phyloP scores from a whole-genome alignment of 1,140 invertebrate genomes.

The Temnothorax curvispinosus region DNA sequence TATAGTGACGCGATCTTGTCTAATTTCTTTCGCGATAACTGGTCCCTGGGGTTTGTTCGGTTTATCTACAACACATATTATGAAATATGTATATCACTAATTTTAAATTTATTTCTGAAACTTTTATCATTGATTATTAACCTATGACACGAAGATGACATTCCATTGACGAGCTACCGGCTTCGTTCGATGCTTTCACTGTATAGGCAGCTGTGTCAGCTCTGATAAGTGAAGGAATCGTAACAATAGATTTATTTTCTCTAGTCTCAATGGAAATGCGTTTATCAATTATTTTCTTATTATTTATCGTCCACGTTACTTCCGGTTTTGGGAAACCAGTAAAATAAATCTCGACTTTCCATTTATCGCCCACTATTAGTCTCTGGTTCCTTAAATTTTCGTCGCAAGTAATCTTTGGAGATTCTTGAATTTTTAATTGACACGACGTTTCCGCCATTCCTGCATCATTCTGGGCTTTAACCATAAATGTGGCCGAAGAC shows the following conservation, averaged over 20 bases:
- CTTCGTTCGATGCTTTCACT: conserved; percentile 89
- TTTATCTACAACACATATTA: conserved; percentile 87
- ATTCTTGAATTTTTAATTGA: conserved; percentile 88
- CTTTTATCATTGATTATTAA: conserved; percentile 79
- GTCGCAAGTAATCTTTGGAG: conserved; percentile 88
- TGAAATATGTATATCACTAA: neutral
- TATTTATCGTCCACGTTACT: conserved; percentile 89
- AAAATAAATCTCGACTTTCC: conserved; percentile 88
- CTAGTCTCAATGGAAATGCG: conserved; percentile 87
- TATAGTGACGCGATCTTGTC: conserved; percentile 90
- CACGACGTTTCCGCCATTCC: conserved; percentile 91
- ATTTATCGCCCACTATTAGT: conserved; percentile 87
- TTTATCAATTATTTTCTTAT: conserved; percentile 85
- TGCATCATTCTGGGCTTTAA: conserved; percentile 89
- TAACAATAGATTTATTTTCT: conserved; percentile 87
- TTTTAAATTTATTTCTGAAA: neutral
- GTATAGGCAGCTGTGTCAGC: conserved; percentile 89
- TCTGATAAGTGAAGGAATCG: conserved; percentile 87
- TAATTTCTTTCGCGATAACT: conserved; percentile 90
- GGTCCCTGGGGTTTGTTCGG: conserved; percentile 93
- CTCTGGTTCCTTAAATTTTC: conserved; percentile 88
- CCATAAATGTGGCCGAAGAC: conserved; percentile 90
- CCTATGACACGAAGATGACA: conserved; percentile 93
- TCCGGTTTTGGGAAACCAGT: conserved; percentile 90
- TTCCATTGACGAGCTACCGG: conserved; percentile 90